phyloP scores from a whole-genome alignment of 1,140 invertebrate species.

The Eumeta japonica region DNA sequence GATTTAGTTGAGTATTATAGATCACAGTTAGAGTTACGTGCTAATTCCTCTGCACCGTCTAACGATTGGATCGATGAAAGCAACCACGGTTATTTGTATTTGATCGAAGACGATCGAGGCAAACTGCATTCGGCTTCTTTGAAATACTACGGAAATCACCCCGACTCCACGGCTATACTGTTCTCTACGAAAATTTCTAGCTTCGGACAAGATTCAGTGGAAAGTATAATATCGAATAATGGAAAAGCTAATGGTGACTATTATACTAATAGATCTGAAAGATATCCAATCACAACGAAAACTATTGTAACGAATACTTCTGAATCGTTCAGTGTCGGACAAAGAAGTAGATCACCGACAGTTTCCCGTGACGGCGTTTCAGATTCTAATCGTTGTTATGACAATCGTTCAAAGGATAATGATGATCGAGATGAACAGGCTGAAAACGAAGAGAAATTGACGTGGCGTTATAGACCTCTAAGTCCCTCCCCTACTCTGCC shows the following conservation, averaged over 20 bases:
- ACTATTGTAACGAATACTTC: conserved; percentile 40
- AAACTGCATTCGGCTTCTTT: conserved; percentile 35
- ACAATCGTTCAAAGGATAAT: conserved; percentile 24
- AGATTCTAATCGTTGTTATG: conserved; percentile 23
- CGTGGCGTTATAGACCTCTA: conserved; percentile 46
- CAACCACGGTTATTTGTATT: conserved; percentile 46
- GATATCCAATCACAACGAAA: conserved; percentile 39
- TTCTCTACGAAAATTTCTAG: conserved; percentile 57
- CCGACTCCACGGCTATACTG: conserved; percentile 43
- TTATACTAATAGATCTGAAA: conserved; percentile 22
- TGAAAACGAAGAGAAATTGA: conserved; percentile 35
- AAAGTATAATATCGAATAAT: conserved; percentile 19
- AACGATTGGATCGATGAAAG: conserved; percentile 35
- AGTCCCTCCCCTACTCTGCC: conserved; percentile 36
- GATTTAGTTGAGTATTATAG: conserved; percentile 44
- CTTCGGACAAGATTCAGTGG: conserved; percentile 52
- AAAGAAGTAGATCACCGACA: conserved; percentile 35
- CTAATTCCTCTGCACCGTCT: conserved; percentile 20
- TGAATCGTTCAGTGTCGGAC: conserved; percentile 38
- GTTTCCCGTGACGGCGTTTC: conserved; percentile 28
- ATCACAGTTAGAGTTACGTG: conserved; percentile 27
- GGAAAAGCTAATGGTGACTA: conserved; percentile 32
- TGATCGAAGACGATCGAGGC: conserved; percentile 42
- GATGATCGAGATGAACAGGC: conserved; percentile 15
- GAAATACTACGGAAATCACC: conserved; percentile 41